Percentiles rank a stretch among this genome's conserved stretches.
These are phyloP conservation scores for Helogale parvula DNA, from an alignment of 2,113 vertebrate genomes.

Conservation along the genomic window DNA sequence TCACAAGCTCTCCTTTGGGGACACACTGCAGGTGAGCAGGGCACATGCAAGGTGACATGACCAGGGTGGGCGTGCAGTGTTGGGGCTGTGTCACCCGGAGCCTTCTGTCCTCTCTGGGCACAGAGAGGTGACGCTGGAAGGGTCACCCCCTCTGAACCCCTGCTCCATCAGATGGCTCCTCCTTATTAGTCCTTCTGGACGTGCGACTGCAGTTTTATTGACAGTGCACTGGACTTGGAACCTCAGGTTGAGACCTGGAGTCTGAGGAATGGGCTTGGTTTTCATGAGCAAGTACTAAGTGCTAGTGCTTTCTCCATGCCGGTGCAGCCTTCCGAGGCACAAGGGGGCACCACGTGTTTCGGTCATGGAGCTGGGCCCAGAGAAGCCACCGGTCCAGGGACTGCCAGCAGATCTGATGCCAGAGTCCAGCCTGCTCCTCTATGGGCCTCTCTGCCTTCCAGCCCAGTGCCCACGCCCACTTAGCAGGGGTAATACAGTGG, in stretches of 20 bases:
- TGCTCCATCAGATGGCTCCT: rapidly evolving
- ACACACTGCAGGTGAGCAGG: slow-evolving; percentile 92
- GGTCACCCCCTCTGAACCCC: too few relatives aligned
- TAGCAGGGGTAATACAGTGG: rapidly evolving
- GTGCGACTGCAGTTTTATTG: rapidly evolving
- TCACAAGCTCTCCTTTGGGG: slow-evolving; percentile 97
- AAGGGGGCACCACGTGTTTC: rapidly evolving
- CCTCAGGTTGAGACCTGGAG: neutral
- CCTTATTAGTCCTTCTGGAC: rapidly evolving
- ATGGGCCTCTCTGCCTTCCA: rapidly evolving
- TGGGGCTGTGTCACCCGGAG: neutral
- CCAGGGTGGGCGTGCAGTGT: rapidly evolving
- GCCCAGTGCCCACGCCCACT: neutral
- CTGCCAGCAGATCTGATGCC: neutral
- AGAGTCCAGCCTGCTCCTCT: neutral
- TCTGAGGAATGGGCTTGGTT: too few relatives aligned
- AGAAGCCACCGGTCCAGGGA: neutral
- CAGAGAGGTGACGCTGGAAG: too few relatives aligned
- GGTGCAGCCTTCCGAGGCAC: rapidly evolving
- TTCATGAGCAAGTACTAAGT: neutral
- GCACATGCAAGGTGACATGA: rapidly evolving
- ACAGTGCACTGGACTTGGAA: rapidly evolving
- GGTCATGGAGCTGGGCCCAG: neutral
- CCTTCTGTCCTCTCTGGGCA: neutral
- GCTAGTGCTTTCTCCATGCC: neutral